Percentiles rank a stretch among this genome's conserved stretches.
These are phyloP conservation scores for Mormyrus iriodes DNA, from an alignment of 2,113 vertebrate species.

Conservation along the genomic window DNA sequence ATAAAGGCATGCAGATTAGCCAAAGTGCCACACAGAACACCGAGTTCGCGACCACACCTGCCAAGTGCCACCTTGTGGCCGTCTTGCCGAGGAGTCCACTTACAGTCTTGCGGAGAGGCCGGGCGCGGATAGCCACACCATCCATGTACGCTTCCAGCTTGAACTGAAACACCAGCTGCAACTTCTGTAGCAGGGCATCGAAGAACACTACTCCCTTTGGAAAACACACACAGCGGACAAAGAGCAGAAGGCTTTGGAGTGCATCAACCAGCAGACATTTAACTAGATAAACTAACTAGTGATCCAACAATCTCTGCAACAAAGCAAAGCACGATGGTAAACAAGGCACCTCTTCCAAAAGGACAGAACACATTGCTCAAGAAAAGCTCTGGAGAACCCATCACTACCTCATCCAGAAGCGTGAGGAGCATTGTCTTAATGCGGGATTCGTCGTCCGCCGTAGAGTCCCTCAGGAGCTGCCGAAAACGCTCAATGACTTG, in stretches of 20 bases:
- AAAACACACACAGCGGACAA: not conserved
- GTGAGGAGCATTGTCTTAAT: conserved; percentile 81
- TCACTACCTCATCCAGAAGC: conserved; percentile 82
- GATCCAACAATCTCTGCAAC: not conserved
- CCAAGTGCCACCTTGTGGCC: not conserved
- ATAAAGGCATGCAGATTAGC: not conserved
- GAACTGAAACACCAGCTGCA: conserved; percentile 89
- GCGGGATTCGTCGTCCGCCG: conserved; percentile 64
- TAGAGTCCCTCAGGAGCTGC: conserved; percentile 88
- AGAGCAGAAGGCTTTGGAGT: too few relatives aligned
- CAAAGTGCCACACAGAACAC: not conserved
- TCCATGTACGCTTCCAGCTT: conserved; percentile 95
- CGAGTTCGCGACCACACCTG: not conserved
- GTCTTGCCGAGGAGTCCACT: not conserved
- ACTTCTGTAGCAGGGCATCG: conserved; percentile 84
- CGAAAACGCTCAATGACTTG: conserved; percentile 96
- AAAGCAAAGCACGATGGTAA: not conserved
- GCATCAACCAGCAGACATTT: not conserved
- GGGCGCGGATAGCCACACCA: conserved; percentile 85
- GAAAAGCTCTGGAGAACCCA: not conserved
- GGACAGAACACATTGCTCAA: not conserved
- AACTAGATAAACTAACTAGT: not conserved
- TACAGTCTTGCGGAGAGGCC: conserved; percentile 86
- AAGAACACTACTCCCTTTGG: conserved; percentile 86
- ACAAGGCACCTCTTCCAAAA: not conserved